A percentile compares a stretch with the other conserved stretches of the same genome.
Evolutionary conservation across 2,888 invertebrate species (phyloP).

Genomic region (Clostera curtula): DNA sequence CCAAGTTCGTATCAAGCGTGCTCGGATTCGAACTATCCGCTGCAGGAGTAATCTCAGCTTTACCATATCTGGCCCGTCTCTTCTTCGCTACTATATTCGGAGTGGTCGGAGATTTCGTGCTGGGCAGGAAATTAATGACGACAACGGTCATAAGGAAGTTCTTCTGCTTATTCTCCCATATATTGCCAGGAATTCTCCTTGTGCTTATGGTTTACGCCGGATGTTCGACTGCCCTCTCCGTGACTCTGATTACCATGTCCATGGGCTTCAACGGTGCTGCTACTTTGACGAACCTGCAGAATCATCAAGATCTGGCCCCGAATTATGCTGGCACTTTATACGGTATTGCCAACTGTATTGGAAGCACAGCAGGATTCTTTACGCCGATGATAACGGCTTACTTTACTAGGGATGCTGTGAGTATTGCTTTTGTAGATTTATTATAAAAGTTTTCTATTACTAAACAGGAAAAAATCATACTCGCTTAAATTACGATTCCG

Average conservation of each 20-base stretch:
- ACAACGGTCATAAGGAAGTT: constrained; percentile 74
- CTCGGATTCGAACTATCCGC: constrained; percentile 81
- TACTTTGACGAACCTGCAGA: constrained; percentile 76
- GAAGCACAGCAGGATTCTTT: constrained; percentile 82
- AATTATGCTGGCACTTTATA: constrained; percentile 86
- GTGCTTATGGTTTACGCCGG: constrained; percentile 75
- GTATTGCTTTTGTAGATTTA: too few species aligned
- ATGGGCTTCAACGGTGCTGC: constrained; percentile 80
- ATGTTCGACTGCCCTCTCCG: constrained; percentile 76
- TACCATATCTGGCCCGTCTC: constrained; percentile 82
- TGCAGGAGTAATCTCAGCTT: constrained; percentile 80
- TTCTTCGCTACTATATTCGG: constrained; percentile 82
- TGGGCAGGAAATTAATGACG: constrained; percentile 50
- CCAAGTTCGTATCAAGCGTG: constrained; percentile 82
- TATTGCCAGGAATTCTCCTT: constrained; percentile 69
- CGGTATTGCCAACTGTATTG: constrained; percentile 85
- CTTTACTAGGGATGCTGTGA: constrained; percentile 73
- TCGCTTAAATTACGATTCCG: too few species aligned
- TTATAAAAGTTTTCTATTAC: too few species aligned
- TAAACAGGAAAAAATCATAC: too few species aligned
- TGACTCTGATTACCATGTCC: constrained; percentile 78
- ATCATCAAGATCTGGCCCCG: constrained; percentile 84
- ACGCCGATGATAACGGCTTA: constrained; percentile 83
- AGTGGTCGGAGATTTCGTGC: constrained; percentile 78
- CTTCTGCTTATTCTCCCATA: constrained; percentile 78